These are phyloP conservation scores for Stichodactyla helianthus DNA, from an alignment of 64 coral and sea anemone species.

Conservation along the genomic window DNA sequence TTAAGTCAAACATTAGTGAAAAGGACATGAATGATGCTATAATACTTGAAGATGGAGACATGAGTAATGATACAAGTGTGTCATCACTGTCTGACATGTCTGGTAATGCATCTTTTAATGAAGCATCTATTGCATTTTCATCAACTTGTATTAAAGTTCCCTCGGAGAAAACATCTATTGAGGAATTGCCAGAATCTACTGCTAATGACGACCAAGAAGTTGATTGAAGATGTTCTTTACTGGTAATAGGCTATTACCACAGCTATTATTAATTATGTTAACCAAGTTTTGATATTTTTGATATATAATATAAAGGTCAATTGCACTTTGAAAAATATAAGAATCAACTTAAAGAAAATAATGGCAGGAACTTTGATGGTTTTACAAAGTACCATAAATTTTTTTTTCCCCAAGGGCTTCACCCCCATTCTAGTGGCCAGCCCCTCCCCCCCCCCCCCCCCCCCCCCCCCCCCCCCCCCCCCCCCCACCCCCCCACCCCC, in stretches of 20 bases:
- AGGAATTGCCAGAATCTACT: constrained; percentile 2
- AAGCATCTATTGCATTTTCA: constrained; percentile 81
- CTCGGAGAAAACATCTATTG: constrained; percentile 34
- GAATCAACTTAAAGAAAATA: no score
- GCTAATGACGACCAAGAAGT: background rate
- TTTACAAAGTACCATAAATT: no score
- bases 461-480: no score
- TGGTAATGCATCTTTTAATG: constrained; percentile 71
- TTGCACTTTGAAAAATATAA: no score
- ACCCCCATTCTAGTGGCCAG: no score
- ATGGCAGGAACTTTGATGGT: no score
- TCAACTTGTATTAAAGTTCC: constrained; percentile 87
- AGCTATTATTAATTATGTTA: no score
- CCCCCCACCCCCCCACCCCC: fast-evolving
- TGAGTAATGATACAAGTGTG: constrained; percentile 61
- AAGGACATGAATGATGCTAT: constrained; percentile 52
- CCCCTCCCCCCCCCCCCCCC: no score
- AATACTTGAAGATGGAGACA: constrained; percentile 48
- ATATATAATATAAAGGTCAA: no score
- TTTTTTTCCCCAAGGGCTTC: no score
- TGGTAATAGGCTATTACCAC: no score
- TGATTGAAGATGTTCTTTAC: background rate
- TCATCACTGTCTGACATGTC: constrained; percentile 77
- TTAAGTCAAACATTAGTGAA: constrained; percentile 24
- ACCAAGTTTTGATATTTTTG: no score